Percentiles rank a stretch among this genome's conserved stretches.
phyloP scores from a whole-genome alignment of 2,797 vertebrate species.

The Lacerta viridis region DNA sequence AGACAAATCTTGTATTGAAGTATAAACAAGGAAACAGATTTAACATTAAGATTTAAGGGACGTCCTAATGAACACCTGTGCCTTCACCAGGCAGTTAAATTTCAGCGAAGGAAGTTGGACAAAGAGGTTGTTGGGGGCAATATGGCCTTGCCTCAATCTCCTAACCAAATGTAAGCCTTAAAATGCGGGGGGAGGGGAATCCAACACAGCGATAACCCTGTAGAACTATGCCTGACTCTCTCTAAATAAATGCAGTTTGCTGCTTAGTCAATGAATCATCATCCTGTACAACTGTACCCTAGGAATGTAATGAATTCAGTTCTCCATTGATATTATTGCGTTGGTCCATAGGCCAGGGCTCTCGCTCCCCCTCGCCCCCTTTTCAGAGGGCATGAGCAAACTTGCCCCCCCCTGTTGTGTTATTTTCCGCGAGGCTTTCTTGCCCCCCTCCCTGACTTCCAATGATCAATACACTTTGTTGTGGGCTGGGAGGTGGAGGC shows the following conservation, averaged over 20 bases:
- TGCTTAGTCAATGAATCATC: not conserved
- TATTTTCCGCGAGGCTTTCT: conserved; percentile 39
- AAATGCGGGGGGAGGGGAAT: not conserved
- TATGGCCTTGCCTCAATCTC: not conserved
- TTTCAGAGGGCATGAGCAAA: not conserved
- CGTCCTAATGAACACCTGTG: not conserved
- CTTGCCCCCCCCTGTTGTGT: conserved; percentile 26
- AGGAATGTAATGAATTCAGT: not conserved
- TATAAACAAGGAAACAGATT: not conserved
- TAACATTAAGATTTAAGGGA: not conserved
- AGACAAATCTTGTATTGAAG: not conserved
- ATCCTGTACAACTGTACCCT: not conserved
- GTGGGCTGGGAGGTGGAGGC: not conserved
- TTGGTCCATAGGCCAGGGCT: conserved; percentile 10
- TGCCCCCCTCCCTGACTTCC: conserved; percentile 37
- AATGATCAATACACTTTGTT: conserved; percentile 52
- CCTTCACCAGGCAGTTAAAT: not conserved
- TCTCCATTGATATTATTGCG: not conserved
- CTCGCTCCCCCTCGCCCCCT: conserved; percentile 22
- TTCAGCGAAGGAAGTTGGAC: not conserved
- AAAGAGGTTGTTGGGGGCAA: not conserved
- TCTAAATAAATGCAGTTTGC: conserved; percentile 8
- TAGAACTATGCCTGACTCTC: not conserved
- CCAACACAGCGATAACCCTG: not conserved
- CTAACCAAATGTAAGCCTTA: not conserved